Conservation (phyloP, 2,888 invertebrate species). For the Pardosa pseudoannulata region DNA sequence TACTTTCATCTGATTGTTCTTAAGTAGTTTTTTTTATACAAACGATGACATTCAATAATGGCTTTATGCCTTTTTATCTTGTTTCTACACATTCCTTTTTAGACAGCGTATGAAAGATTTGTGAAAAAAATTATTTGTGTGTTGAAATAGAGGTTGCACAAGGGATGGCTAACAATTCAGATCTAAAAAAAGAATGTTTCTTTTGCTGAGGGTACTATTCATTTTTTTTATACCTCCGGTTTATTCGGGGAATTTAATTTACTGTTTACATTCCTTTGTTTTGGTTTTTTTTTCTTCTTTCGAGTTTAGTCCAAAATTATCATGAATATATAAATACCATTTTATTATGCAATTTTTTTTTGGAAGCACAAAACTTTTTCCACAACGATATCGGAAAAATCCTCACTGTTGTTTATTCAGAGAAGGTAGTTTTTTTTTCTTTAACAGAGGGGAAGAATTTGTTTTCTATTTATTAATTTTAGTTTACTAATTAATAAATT, state of each 20-base stretch:
- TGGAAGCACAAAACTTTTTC: no score
- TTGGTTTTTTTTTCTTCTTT: neutral
- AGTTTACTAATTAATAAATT: no score
- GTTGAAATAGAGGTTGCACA: neutral
- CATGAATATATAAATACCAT: neutral
- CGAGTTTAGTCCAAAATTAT: neutral
- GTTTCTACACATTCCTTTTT: conserved; percentile 21
- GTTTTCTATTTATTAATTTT: no score
- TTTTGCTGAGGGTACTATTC: neutral
- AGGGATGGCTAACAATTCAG: neutral
- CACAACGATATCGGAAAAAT: no score
- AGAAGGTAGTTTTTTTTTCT: no score
- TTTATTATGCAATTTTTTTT: neutral
- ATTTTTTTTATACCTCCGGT: neutral
- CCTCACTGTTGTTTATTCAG: no score
- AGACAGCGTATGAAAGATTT: neutral
- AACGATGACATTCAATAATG: conserved; percentile 64
- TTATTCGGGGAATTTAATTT: conserved; percentile 1
- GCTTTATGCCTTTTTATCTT: conserved; percentile 55
- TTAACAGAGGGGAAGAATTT: no score
- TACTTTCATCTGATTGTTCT: conserved; percentile 59
- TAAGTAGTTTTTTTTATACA: conserved; percentile 18
- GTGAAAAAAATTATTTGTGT: neutral
- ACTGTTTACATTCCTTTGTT: neutral
- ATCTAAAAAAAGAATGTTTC: neutral